Conservation (phyloP, 2,888 invertebrate genomes). For the Dicyrtoma fusca region DNA sequence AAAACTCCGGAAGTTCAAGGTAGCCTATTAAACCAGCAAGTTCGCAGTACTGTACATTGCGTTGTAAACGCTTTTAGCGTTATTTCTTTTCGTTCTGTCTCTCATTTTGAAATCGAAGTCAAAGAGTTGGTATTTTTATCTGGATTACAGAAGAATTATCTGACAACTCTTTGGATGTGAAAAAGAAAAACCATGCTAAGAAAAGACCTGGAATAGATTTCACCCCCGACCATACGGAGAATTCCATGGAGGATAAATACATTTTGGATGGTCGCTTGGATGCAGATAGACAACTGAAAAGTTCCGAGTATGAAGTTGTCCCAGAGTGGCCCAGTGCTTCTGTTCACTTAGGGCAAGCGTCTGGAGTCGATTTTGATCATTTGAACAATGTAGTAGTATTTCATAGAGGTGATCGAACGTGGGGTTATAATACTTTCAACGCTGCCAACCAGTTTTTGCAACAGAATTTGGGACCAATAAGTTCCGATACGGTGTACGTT, state of each 20-base stretch:
- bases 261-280: slow-evolving; percentile 23
- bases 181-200: slow-evolving; percentile 50
- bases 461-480: slow-evolving; percentile 67
- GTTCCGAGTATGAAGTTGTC: slow-evolving; percentile 60
- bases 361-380: slow-evolving; percentile 76
- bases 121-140: background rate
- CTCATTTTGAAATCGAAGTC: background rate
- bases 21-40: no score
- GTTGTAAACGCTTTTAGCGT: no score
- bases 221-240: slow-evolving; percentile 6
- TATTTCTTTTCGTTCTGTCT: background rate
- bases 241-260: slow-evolving; percentile 15
- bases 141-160: background rate
- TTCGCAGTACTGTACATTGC: no score
- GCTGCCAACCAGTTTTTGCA: slow-evolving; percentile 65
- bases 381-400: slow-evolving; percentile 77
- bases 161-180: slow-evolving; percentile 18
- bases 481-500: slow-evolving; percentile 68
- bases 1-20: background rate
- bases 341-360: slow-evolving; percentile 74
- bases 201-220: slow-evolving; percentile 53
- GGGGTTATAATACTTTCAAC: slow-evolving; percentile 68
- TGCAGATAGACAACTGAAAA: slow-evolving; percentile 8
- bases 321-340: slow-evolving; percentile 65
- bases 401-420: slow-evolving; percentile 73